Percentiles rank a stretch among this genome's conserved stretches.
Conservation (phyloP, 2,797 vertebrate genomes). For the Picus viridis region DNA sequence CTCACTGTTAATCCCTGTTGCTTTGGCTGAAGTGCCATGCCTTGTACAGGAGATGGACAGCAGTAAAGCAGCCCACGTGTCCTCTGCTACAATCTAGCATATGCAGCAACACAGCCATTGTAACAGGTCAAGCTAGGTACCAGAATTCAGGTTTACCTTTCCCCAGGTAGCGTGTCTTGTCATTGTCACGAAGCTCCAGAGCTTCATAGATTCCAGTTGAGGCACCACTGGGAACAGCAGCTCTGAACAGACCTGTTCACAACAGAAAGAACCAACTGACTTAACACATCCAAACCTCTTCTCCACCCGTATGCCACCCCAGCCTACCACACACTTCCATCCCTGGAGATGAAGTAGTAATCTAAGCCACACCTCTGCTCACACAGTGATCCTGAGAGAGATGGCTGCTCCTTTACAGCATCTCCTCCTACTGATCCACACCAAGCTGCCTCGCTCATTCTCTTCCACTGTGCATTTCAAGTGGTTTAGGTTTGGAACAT, state of each 20-base stretch:
- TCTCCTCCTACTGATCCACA: not conserved
- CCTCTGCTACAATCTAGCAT: not conserved
- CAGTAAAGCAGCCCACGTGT: fast-evolving
- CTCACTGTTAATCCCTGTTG: not conserved
- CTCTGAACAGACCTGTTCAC: conserved; percentile 90
- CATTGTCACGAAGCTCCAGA: conserved; percentile 97
- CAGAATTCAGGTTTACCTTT: conserved; percentile 83
- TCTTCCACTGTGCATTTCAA: not conserved
- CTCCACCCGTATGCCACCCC: not conserved
- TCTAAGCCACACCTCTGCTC: not conserved
- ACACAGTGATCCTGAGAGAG: fast-evolving
- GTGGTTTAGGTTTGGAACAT: not conserved
- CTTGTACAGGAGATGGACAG: fast-evolving
- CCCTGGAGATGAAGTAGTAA: not conserved
- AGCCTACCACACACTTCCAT: not conserved
- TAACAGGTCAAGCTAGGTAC: not conserved
- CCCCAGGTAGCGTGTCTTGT: conserved; percentile 96
- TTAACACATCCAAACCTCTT: not conserved
- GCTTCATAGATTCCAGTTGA: conserved; percentile 98
- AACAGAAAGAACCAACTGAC: not conserved
- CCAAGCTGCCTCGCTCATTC: not conserved
- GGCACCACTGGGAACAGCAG: conserved; percentile 97
- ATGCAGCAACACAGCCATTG: fast-evolving
- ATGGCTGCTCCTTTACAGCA: not conserved
- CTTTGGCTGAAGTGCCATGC: not conserved